Base-by-base conservation (phyloP, 2,888 invertebrate species). In the Epinotia bilunana region DNA sequence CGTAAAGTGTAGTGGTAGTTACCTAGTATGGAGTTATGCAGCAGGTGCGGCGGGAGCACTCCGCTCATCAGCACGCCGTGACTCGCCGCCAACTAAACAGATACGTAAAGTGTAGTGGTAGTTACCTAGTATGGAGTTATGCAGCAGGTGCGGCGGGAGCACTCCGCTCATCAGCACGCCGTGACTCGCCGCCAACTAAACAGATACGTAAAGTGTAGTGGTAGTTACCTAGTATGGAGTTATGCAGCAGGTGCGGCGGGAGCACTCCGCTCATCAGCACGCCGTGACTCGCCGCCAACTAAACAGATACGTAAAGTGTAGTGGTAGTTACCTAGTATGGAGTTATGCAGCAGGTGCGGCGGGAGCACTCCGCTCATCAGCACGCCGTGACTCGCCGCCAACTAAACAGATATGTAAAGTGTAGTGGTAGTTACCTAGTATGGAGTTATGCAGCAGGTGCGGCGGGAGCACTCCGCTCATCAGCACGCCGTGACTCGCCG, bases 161-260 rank as follows among this genome's bases (percentile, higher is more conserved):
- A 91, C 88, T 0, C 93, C 90, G 5, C 94, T 87, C 20, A 94
- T 89, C 74, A 94, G 82, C 75, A 94, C 82, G 0, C 92, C 89
- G 68, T 93, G 93, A 91, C n/a, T n/a, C n/a, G n/a, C n/a, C n/a
- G n/a, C n/a, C n/a, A n/a, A n/a, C n/a, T n/a, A n/a, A n/a, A n/a
- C n/a, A n/a, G n/a, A n/a, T n/a, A n/a, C n/a, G 39, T 9, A 39
- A 33, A 39, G 39, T 39, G 57, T 57, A 43, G 43, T 61, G 43
- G 11, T 80, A n/a, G 90, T 85, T 57, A 93, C 93, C 92, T 72
- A 94, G 83, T 79, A 94, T 86, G 9, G 93, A 90, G 83, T 80
- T 93, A 93, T 65, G 93, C 88, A 94, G 86, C 33, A 90, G 94
- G 82, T 90, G 94, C 43, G 94, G 90, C 84, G 95, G 91, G 67